Evolutionary conservation across 2,113 vertebrate species (phyloP).

Genomic region (Myiozetetes cayanensis): DNA sequence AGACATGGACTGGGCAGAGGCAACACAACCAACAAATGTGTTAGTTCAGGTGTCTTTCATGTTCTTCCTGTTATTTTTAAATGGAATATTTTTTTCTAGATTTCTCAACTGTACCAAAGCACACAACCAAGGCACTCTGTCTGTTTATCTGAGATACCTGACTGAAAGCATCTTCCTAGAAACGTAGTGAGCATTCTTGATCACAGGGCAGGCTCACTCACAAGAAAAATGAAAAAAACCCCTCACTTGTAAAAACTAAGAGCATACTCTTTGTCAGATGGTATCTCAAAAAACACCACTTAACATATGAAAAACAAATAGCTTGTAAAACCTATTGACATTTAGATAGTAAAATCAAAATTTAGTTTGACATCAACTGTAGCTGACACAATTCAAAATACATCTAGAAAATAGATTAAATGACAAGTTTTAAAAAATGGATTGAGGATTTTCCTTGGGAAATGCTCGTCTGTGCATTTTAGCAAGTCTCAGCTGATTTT

Average conservation of each 20-base stretch:
- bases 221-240: not conserved
- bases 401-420: not conserved
- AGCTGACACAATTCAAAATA: not conserved
- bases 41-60: not conserved
- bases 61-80: not conserved
- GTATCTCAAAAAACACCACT: not conserved
- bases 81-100: not conserved
- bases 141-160: not conserved
- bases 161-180: not conserved
- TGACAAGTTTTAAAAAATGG: not conserved
- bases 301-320: not conserved
- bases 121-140: not conserved
- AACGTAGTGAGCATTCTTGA: not conserved
- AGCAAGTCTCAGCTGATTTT: not conserved
- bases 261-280: accelerated
- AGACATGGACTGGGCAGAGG: not conserved
- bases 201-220: not conserved
- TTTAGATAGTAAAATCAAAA: not conserved
- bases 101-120: not conserved
- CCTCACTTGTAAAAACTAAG: not conserved
- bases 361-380: not conserved
- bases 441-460: not conserved
- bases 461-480: not conserved
- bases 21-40: not conserved
- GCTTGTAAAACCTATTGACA: not conserved